These are phyloP conservation scores for Erpobdella octoculata DNA, from an alignment of 2,888 invertebrate species.

Conservation along the genomic window DNA sequence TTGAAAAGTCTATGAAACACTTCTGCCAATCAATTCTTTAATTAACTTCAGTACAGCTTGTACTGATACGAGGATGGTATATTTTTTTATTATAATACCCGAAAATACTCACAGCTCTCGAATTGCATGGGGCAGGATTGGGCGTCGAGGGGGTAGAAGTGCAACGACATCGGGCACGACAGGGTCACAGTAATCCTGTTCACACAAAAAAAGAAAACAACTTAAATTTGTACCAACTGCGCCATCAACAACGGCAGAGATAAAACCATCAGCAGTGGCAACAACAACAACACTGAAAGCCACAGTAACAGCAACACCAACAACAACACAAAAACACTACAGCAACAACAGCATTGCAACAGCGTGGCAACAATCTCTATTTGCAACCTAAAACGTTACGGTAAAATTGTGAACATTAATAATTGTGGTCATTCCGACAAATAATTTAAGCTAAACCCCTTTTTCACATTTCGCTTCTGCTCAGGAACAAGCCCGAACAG, in stretches of 20 bases:
- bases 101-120: constrained; percentile 45
- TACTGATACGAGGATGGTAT: too few relatives aligned
- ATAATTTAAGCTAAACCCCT: neutral
- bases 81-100: too few relatives aligned
- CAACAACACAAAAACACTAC: constrained; percentile 8
- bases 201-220: neutral
- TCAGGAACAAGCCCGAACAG: neutral
- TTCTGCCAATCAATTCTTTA: neutral
- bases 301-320: constrained; percentile 6
- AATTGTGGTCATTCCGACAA: neutral
- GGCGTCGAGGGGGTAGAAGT: constrained; percentile 46
- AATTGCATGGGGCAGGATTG: constrained; percentile 45
- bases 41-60: too few relatives aligned
- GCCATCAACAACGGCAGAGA: constrained; percentile 48
- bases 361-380: too few relatives aligned
- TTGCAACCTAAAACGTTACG: too few relatives aligned
- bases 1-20: too few relatives aligned
- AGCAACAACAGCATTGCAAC: too few relatives aligned
- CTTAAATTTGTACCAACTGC: constrained; percentile 34
- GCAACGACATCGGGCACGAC: constrained; percentile 45
- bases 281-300: constrained; percentile 19
- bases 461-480: neutral
- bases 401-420: too few relatives aligned
- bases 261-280: constrained; percentile 35
- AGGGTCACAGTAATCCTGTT: constrained; percentile 33